Percentiles rank a stretch among this genome's conserved stretches.
These are phyloP conservation scores for Cheilosia grossa DNA, from an alignment of 2,888 invertebrate species.

Conservation along the genomic window DNA sequence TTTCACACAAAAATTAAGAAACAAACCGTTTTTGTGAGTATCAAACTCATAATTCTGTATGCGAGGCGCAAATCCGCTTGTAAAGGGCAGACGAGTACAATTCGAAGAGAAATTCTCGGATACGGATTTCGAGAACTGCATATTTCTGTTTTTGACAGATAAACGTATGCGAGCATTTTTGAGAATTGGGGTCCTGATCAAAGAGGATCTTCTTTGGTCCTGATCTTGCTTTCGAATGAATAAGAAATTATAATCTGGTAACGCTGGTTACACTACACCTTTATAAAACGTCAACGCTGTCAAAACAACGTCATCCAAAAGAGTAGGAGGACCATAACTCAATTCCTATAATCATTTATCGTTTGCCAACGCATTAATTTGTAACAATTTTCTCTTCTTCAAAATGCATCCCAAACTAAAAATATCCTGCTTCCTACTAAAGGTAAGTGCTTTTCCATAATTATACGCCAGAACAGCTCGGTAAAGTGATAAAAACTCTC, in stretches of 20 bases:
- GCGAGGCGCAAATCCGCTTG: too few species aligned
- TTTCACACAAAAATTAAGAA: too few species aligned
- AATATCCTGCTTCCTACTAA: slow-evolving; percentile 88
- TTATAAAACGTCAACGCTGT: slow-evolving; percentile 52
- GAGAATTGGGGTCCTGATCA: too few species aligned
- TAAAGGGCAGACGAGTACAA: too few species aligned
- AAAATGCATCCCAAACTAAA: slow-evolving; percentile 89
- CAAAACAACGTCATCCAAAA: slow-evolving; percentile 64
- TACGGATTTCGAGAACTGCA: too few species aligned
- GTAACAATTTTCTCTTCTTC: slow-evolving; percentile 19
- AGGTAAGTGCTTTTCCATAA: slow-evolving; percentile 84
- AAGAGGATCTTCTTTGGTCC: too few species aligned
- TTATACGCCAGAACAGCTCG: background rate
- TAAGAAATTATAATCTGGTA: slow-evolving; percentile 7
- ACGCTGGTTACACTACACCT: slow-evolving; percentile 54
- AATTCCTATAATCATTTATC: slow-evolving; percentile 43
- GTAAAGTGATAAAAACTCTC: background rate
- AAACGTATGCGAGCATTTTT: too few species aligned
- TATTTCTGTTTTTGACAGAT: too few species aligned
- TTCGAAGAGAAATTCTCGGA: too few species aligned
- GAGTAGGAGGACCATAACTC: slow-evolving; percentile 52
- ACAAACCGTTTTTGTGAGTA: too few species aligned
- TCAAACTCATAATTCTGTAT: too few species aligned
- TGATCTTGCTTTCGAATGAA: background rate
- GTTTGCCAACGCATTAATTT: slow-evolving; percentile 71